Base-by-base conservation (phyloP, 2,797 vertebrate genomes). In the Euphonia xanthogaster region DNA sequence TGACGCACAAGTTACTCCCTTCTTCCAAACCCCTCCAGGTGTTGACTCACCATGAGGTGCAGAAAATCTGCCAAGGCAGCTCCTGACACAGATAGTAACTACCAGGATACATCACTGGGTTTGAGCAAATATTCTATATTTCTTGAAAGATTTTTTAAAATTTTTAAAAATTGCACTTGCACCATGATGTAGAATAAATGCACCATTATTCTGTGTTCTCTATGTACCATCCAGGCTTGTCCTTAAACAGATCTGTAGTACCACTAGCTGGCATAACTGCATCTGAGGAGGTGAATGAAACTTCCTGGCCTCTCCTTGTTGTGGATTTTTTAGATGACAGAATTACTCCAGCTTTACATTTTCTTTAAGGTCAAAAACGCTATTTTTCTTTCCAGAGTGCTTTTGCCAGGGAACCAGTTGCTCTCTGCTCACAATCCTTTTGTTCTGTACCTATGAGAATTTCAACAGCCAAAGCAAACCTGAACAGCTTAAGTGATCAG, bases 1-100 rank as follows among this genome's bases (percentile, higher is more conserved):
- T 57, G 55, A 15, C 0, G 1, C 7, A 3, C 24, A 51, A 45
- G n/a, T 27, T 37, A 60, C 16, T 15, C 5, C 33, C 4, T 40
- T 91, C 58, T 60, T 87, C 51, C 20, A 85, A 53, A 67, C n/a
- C 27, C 48, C 47, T 82, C 8, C 67, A 62, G 47, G 24, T 35
- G 28, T 0, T 76, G 37, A 44, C 42, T 66, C 60, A 85, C 31
- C 2, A 1, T 5, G 17, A n/a, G 23, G 17, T 3, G 28, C 67
- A 73, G 74, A 66, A 68, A 39, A 44, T 63, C n/a, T 68, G 37
- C 18, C 60, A 48, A 60, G 35, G 33, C 2, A 1, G 6, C 7
- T 83, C 44, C 72, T 63, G 40, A 9, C 35, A 62, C 18, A 28
- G 14, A 7, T 20, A 31, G 25, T 30, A 68, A 68, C 55, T 65